Percentiles rank a stretch among this genome's conserved stretches.
Conservation (phyloP, 2,888 invertebrate species). For the Athalia circularis region DNA sequence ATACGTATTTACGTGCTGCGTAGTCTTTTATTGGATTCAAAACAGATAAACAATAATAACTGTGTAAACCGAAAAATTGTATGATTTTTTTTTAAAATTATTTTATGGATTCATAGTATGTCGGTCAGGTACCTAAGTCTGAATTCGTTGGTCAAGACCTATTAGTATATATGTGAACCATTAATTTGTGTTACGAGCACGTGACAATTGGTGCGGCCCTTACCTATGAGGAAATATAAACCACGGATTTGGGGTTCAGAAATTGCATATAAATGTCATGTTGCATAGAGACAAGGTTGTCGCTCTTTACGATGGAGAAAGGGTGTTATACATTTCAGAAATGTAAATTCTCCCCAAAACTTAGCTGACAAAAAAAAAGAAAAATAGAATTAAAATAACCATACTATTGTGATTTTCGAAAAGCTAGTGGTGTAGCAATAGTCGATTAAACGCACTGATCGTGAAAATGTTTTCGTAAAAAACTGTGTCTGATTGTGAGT, state of each 20-base stretch:
- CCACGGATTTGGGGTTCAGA: neutral
- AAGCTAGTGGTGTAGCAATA: too few relatives aligned
- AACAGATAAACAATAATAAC: neutral
- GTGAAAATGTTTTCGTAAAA: too few relatives aligned
- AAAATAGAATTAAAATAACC: too few relatives aligned
- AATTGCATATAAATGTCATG: neutral
- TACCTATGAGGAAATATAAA: neutral
- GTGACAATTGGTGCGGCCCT: constrained; percentile 18
- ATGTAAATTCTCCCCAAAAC: too few relatives aligned
- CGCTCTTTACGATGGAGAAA: constrained; percentile 4
- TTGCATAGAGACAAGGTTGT: constrained; percentile 38
- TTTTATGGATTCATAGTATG: neutral
- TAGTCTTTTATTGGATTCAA: neutral
- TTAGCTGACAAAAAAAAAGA: too few relatives aligned
- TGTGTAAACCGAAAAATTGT: neutral
- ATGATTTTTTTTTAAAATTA: neutral
- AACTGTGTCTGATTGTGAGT: too few relatives aligned
- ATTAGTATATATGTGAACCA: neutral
- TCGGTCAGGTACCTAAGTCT: too few relatives aligned
- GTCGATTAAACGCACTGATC: too few relatives aligned
- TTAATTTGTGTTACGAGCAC: constrained; percentile 28
- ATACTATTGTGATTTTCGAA: too few relatives aligned
- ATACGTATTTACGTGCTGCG: neutral
- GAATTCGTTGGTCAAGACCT: too few relatives aligned
- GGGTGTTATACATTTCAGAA: neutral